Evolutionary conservation across 2,888 invertebrate species (phyloP), one percentile per base, ranked within the genome.

Genomic region (Zaprionus obscuricornis): DNA sequence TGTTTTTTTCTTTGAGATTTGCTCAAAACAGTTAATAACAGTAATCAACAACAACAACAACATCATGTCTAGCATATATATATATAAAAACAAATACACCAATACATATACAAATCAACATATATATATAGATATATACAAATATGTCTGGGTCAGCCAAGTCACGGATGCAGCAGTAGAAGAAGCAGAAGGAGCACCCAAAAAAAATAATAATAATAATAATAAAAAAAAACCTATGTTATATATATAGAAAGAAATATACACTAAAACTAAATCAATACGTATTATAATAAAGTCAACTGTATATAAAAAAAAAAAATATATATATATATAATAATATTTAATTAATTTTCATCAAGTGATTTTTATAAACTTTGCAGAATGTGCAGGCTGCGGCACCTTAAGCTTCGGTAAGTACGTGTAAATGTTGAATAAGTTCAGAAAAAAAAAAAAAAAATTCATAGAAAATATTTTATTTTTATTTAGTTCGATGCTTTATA

Each of bases 1-100:
- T 84, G 76, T 74, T 85, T 78, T 49, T n/a, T n/a, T n/a, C n/a
- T n/a, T n/a, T n/a, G n/a, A n/a, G 70, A 75, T 76, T 76, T 81
- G 86, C 79, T 86, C 85, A 81, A n/a, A n/a, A 73, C 85, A 86
- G 76, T 75, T 85, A n/a, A n/a, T n/a, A n/a, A n/a, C n/a, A n/a
- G n/a, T n/a, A n/a, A n/a, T n/a, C n/a, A n/a, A n/a, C n/a, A n/a
- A n/a, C n/a, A n/a, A n/a, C n/a, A n/a, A n/a, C 29, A 27, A 39
- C 59, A 39, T 56, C 33, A 60, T 62, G 52, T 72, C 62, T 82
- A 82, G 65, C 46, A 58, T 50, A 62, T 31, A 62, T 16, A 46
- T 36, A 18, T 45, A 43, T n/a, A 13, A 29, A 49, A 34, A 36
- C 40, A 55, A 29, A 11, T 27, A 45, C 5, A 31, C 20, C 39